A percentile compares a stretch with the other conserved stretches of the same genome.
Evolutionary conservation across 1,140 invertebrate species (phyloP).

Genomic region (Condylostylus longicornis): DNA sequence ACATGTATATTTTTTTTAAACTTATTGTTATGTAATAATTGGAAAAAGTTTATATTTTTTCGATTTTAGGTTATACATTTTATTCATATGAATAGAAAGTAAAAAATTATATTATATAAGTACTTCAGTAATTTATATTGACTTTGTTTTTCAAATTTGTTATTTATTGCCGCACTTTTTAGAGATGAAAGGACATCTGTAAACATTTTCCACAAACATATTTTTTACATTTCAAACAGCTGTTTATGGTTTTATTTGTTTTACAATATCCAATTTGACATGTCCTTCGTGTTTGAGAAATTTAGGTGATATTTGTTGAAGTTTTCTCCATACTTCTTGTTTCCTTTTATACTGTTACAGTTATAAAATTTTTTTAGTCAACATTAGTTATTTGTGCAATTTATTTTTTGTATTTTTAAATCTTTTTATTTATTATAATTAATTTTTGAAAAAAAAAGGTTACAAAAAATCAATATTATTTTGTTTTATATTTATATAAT

Average conservation of each 20-base stretch:
- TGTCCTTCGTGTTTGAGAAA: conserved; percentile 7
- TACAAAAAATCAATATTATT: no score
- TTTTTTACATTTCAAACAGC: conserved; percentile 11
- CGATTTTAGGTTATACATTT: neutral
- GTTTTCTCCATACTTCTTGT: conserved; percentile 1
- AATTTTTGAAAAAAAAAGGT: no score
- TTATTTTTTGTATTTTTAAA: no score
- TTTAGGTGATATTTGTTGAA: conserved; percentile 4
- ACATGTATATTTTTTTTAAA: no score
- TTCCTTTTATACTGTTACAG: no score
- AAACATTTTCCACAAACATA: conserved; percentile 14
- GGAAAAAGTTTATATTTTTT: neutral
- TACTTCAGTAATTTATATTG: neutral
- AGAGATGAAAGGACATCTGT: conserved; percentile 5
- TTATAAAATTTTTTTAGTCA: no score
- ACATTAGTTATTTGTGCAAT: no score
- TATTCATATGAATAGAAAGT: neutral
- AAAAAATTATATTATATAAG: conserved; percentile 4
- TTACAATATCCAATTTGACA: conserved; percentile 14
- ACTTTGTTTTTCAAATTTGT: conserved; percentile 2
- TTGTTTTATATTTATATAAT: no score
- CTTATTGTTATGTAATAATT: conserved; percentile 3
- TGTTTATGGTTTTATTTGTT: conserved; percentile 13
- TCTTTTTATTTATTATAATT: no score
- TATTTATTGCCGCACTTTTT: conserved; percentile 8